These are phyloP conservation scores for Drosophila melanocephala DNA, from an alignment of 2,888 invertebrate species.

Conservation along the genomic window DNA sequence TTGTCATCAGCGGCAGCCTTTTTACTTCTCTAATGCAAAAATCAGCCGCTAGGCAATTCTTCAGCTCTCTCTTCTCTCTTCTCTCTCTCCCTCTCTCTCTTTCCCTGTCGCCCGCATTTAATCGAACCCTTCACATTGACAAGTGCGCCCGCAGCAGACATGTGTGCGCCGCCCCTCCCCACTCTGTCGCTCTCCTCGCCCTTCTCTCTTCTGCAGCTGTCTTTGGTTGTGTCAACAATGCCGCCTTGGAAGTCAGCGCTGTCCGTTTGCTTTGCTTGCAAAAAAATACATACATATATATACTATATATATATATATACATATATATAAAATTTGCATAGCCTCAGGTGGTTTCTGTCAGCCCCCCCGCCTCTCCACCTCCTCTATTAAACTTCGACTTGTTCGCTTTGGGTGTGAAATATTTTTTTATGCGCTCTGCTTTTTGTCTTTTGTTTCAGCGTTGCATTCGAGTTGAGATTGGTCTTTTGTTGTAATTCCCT, in stretches of 20 bases:
- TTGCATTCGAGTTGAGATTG: conserved; percentile 40
- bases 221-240: conserved; percentile 54
- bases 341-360: conserved; percentile 65
- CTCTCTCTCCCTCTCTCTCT: not conserved
- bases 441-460: conserved; percentile 55
- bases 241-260: conserved; percentile 60
- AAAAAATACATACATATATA: not conserved
- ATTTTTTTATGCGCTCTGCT: conserved; percentile 33
- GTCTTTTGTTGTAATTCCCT: not conserved
- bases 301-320: too few species aligned
- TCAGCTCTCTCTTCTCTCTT: not conserved
- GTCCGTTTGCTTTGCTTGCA: conserved; percentile 44
- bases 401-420: conserved; percentile 51
- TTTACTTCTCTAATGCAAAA: conserved; percentile 51
- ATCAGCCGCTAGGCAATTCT: conserved; percentile 54
- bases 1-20: conserved; percentile 59
- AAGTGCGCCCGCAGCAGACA: conserved; percentile 58
- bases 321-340: conserved; percentile 24
- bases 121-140: conserved; percentile 62
- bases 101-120: conserved; percentile 39
- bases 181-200: not conserved
- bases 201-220: not conserved
- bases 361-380: conserved; percentile 4
- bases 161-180: conserved; percentile 4
- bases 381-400: conserved; percentile 2